phyloP scores from a whole-genome alignment of 2,113 vertebrate species.

The Phalacrocorax brasilianus region DNA sequence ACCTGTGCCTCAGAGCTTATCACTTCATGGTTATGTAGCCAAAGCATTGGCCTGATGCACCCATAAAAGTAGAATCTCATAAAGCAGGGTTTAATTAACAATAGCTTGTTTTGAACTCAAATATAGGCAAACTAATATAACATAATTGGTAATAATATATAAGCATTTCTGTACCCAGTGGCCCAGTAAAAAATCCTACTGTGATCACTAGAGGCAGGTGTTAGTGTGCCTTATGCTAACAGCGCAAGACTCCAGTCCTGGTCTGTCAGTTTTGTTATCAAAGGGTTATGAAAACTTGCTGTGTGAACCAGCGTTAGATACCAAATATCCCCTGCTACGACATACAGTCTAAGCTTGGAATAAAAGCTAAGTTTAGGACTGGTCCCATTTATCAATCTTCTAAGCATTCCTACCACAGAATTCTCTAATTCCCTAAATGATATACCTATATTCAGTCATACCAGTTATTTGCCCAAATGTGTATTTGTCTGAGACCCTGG shows the following conservation, averaged over 20 bases:
- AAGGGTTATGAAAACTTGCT: background rate
- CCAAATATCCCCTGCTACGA: background rate
- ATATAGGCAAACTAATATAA: background rate
- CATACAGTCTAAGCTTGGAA: background rate
- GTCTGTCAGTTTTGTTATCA: background rate
- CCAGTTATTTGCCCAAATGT: background rate
- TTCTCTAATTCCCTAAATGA: background rate
- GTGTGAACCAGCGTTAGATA: background rate
- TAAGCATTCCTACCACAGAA: background rate
- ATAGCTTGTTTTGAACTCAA: background rate
- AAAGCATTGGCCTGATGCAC: background rate
- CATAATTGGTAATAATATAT: background rate
- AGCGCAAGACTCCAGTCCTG: background rate
- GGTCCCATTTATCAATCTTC: background rate
- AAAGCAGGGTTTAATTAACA: background rate
- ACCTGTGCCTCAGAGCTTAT: background rate
- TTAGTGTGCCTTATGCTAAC: background rate
- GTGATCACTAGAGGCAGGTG: background rate
- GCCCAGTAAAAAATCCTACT: background rate
- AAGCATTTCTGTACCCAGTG: background rate
- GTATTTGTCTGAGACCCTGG: background rate
- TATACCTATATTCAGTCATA: background rate
- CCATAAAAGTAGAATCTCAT: background rate
- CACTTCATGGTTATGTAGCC: background rate
- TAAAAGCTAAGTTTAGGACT: background rate